Evolutionary conservation across 2,113 vertebrate species (phyloP), one percentile per base, ranked within the genome.

Genomic region (Apteryx owenii): DNA sequence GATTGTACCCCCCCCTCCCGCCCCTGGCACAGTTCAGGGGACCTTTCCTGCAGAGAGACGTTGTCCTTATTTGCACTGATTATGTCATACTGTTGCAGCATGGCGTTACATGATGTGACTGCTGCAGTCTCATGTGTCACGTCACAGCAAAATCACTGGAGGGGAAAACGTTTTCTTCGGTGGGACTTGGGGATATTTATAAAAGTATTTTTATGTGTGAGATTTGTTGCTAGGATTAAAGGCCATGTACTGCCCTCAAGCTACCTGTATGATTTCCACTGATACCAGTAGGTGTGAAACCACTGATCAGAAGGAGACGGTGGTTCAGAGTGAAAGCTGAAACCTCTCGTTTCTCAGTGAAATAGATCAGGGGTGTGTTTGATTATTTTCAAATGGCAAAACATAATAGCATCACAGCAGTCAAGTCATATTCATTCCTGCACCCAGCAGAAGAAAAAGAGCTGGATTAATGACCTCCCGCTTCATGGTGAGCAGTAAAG

Each of bases 61-160:
- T 26, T 97, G 97, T 98, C 97, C 97, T 98, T 81, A 95, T 89
- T 56, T 97, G 97, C 97, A 97, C 97, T 94, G 97, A 96, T 95
- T 95, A 95, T 98, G 96, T 97, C 97, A 97, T 86, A 85, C 95
- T 89, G 31, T 44, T 90, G 71, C 90, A 92, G 88, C 81, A 11
- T 81, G 95, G 95, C 72, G 75, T 97, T 97, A 97, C 94, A 69
- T 29, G 95, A 98, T 97, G 96, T 97, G 97, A 97, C 97, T 97
- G 97, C 92, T 97, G 95, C 95, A 94, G 90, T 91, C 96, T 97
- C 96, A 75, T 95, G 96, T 96, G 96, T 96, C 95, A 95, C 95
- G 96, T 97, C 94, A 73, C 85, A 42, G 88, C 13, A 88, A 91
- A 96, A 93, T 95, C 95, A 84, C 91, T 95, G 76, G 54, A 96